These are phyloP conservation scores for Creontiades dilutus DNA, from an alignment of 2,888 invertebrate genomes.

Conservation along the genomic window DNA sequence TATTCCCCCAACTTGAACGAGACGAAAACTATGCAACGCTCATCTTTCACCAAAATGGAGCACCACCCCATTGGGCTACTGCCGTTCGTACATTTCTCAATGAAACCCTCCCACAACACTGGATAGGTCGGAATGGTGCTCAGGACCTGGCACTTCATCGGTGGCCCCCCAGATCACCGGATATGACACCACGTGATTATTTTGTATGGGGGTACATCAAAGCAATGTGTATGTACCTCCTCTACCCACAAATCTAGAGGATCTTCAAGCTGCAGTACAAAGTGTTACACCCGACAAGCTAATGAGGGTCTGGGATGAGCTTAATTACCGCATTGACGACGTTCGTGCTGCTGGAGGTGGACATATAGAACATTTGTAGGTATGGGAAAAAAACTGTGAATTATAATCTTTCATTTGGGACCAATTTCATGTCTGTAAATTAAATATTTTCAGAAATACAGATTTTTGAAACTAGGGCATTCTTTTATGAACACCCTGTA, in stretches of 20 bases:
- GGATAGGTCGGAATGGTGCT: constrained; percentile 69
- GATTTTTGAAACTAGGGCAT: constrained; percentile 51
- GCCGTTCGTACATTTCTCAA: no score
- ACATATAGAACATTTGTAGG: constrained; percentile 8
- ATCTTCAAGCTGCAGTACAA: background rate
- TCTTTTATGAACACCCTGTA: constrained; percentile 53
- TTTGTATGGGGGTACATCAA: background rate
- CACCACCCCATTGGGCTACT: background rate
- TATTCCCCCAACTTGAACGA: background rate
- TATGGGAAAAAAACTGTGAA: background rate
- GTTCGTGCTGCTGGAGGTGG: background rate
- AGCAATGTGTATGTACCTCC: constrained; percentile 66
- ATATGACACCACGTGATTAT: background rate
- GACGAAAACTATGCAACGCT: background rate
- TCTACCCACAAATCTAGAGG: constrained; percentile 61
- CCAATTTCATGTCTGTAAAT: background rate
- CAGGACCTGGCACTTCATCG: constrained; percentile 70
- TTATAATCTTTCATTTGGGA: background rate
- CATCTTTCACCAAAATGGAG: background rate
- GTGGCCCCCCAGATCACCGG: background rate
- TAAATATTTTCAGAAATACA: background rate
- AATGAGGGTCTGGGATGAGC: constrained; percentile 37
- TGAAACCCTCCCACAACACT: background rate
- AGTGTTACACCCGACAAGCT: constrained; percentile 43
- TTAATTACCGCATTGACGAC: no score